A percentile compares a stretch with the other conserved stretches of the same genome.
Conservation (phyloP, 2,797 vertebrate genomes). For the Mus spretus region DNA sequence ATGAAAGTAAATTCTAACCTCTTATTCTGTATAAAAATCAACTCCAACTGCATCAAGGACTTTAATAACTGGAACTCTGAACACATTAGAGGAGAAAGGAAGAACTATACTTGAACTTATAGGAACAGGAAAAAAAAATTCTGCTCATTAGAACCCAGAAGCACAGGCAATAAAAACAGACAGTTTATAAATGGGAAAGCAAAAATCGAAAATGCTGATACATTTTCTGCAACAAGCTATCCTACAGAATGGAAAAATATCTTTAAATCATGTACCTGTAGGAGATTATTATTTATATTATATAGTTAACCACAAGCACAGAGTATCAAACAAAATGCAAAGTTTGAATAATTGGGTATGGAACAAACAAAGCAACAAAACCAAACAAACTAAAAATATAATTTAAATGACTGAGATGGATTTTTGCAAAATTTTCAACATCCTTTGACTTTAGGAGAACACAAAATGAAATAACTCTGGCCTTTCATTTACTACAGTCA, state of each 20-base stretch:
- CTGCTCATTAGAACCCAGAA: neutral
- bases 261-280: neutral
- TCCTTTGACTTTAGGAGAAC: neutral
- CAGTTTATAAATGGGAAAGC: neutral
- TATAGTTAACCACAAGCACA: neutral
- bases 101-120: neutral
- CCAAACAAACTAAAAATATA: neutral
- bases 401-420: neutral
- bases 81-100: neutral
- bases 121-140: neutral
- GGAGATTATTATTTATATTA: neutral
- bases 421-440: neutral
- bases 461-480: neutral
- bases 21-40: neutral
- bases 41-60: neutral
- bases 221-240: neutral
- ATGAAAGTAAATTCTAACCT: no score
- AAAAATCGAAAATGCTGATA: neutral
- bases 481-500: neutral
- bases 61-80: neutral
- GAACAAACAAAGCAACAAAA: neutral
- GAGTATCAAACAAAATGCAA: neutral
- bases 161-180: neutral
- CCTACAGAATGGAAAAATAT: neutral
- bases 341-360: neutral